Evolutionary conservation across 2,113 vertebrate species (phyloP).

Genomic region (Syngnathus floridae): DNA sequence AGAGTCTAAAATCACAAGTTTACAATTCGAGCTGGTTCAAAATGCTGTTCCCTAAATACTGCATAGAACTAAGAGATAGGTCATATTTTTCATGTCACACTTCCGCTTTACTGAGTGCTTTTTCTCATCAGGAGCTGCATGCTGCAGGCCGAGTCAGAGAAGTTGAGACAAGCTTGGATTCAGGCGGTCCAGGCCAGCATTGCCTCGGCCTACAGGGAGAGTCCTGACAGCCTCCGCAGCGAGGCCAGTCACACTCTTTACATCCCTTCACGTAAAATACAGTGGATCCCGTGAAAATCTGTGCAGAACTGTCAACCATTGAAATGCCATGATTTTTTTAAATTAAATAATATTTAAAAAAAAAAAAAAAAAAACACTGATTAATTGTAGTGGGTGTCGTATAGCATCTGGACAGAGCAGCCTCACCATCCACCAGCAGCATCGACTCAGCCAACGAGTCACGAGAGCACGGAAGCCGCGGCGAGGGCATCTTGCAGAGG

Average conservation of each 20-base stretch:
- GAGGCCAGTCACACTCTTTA: conserved; percentile 68
- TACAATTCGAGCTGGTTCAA: not conserved
- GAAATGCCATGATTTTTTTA: too few relatives aligned
- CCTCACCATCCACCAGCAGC: conserved; percentile 93
- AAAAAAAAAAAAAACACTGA: too few relatives aligned
- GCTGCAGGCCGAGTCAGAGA: conserved; percentile 95
- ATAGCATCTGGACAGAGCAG: conserved; percentile 87
- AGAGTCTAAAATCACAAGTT: too few relatives aligned
- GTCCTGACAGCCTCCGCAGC: conserved; percentile 83
- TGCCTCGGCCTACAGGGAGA: conserved; percentile 91
- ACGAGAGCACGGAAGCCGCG: conserved; percentile 75
- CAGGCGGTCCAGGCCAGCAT: conserved; percentile 96
- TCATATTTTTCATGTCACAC: not conserved
- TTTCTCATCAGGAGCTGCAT: conserved; percentile 84
- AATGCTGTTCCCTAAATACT: not conserved
- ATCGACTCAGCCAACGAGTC: conserved; percentile 87
- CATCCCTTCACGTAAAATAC: not conserved
- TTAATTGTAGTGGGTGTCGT: not conserved
- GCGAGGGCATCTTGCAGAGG: conserved; percentile 82
- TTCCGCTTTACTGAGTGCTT: not conserved
- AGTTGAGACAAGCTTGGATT: conserved; percentile 89
- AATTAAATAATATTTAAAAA: too few relatives aligned
- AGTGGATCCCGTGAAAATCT: too few relatives aligned
- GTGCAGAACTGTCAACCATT: too few relatives aligned
- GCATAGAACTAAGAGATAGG: too few relatives aligned